phyloP scores from a whole-genome alignment of 2,888 invertebrate genomes.

The Drosophila melanosoma region DNA sequence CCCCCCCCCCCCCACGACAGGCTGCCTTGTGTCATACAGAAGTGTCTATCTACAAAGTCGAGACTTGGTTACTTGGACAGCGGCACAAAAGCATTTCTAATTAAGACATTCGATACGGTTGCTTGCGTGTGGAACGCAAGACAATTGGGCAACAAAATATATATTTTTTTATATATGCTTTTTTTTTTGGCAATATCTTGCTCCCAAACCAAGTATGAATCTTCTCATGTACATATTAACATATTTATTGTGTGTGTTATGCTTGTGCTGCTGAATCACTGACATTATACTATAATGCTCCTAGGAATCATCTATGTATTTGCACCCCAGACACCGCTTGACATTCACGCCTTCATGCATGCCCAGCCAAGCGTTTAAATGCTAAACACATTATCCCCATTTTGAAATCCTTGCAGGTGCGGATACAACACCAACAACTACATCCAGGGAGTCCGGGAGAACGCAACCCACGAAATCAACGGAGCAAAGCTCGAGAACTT shows the following conservation, averaged over 20 bases:
- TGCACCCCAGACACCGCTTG: constrained; percentile 59
- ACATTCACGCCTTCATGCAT: constrained; percentile 67
- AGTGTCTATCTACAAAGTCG: constrained; percentile 32
- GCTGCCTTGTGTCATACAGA: constrained; percentile 7
- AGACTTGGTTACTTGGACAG: constrained; percentile 32
- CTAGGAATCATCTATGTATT: constrained; percentile 37
- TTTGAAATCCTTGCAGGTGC: constrained; percentile 68
- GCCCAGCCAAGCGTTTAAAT: constrained; percentile 26
- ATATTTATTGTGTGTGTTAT: constrained; percentile 3
- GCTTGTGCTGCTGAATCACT: constrained; percentile 5
- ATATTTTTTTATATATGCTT: not conserved
- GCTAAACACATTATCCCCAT: constrained; percentile 26
- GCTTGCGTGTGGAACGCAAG: constrained; percentile 81
- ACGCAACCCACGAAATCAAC: constrained; percentile 30
- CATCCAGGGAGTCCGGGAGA: constrained; percentile 47
- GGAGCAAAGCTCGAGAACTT: constrained; percentile 19
- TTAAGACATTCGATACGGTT: constrained; percentile 83
- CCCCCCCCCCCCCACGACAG: not conserved
- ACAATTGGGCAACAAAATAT: constrained; percentile 56
- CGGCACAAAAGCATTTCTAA: constrained; percentile 75
- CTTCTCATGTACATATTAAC: constrained; percentile 35
- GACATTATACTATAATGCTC: constrained; percentile 10
- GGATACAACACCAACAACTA: constrained; percentile 42
- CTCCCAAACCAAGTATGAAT: constrained; percentile 38
- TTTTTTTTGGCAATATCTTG: constrained; percentile 28